Conservation (phyloP, 2,797 vertebrate species). For the Fundulus diaphanus region DNA sequence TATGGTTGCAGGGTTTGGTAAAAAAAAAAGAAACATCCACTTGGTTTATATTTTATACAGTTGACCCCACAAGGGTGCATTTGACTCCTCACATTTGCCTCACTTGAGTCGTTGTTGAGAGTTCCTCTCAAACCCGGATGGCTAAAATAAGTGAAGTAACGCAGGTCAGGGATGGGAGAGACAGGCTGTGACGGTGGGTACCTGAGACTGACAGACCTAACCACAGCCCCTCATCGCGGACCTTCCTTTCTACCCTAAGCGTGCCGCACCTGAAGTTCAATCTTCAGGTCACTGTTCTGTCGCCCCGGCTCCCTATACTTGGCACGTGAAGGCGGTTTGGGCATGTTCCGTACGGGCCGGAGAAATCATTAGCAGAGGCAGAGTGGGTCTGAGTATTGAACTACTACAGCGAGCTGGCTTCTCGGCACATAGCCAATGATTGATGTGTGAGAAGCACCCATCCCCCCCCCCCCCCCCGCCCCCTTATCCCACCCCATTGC, state of each 20-base stretch:
- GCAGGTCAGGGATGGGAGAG: constrained; percentile 37
- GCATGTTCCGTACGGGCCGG: constrained; percentile 42
- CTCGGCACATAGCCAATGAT: constrained; percentile 76
- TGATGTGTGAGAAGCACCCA: constrained; percentile 82
- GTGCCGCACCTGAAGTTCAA: constrained; percentile 10
- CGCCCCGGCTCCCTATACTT: constrained; percentile 30
- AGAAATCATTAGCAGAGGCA: constrained; percentile 48
- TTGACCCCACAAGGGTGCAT: constrained; percentile 16
- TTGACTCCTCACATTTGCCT: constrained; percentile 22
- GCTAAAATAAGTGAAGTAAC: constrained; percentile 37
- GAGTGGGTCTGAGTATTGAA: constrained; percentile 66
- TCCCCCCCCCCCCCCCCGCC: constrained; percentile 82
- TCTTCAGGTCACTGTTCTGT: constrained; percentile 31
- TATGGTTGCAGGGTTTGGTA: constrained; percentile 6
- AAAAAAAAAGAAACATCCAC: constrained; percentile 16
- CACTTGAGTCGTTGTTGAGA: constrained; percentile 10
- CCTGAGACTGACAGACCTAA: constrained; percentile 69
- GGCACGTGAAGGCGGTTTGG: constrained; percentile 44
- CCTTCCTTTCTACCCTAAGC: constrained; percentile 6
- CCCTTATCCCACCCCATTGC: constrained; percentile 65
- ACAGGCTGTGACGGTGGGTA: constrained; percentile 47
- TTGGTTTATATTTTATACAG: constrained; percentile 4
- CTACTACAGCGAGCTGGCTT: constrained; percentile 73
- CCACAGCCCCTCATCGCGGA: constrained; percentile 42
- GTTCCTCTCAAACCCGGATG: constrained; percentile 13